phyloP scores from a whole-genome alignment of 2,888 invertebrate species.

The Campoletis raptor region DNA sequence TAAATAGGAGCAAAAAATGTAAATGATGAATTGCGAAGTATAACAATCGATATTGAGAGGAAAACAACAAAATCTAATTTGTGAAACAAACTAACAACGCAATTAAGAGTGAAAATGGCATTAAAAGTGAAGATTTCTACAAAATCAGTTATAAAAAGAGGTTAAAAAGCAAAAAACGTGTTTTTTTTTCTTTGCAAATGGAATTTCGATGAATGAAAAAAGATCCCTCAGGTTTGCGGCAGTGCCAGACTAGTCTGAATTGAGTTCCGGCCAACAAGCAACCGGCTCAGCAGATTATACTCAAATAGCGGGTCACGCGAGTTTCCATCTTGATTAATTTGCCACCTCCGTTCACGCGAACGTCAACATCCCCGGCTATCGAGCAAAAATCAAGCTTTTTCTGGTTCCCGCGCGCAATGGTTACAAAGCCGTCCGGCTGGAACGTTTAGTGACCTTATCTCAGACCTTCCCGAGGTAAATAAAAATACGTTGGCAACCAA shows the following conservation, averaged over 20 bases:
- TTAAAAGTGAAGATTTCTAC: background rate
- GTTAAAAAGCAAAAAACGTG: constrained; percentile 19
- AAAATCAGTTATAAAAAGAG: background rate
- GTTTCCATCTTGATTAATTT: constrained; percentile 89
- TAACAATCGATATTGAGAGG: constrained; percentile 25
- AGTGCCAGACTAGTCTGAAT: constrained; percentile 94
- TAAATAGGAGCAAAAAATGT: constrained; percentile 1
- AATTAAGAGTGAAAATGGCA: constrained; percentile 2
- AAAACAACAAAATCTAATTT: constrained; percentile 68
- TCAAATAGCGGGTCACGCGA: constrained; percentile 90
- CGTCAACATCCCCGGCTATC: constrained; percentile 86
- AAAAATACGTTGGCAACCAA: constrained; percentile 84
- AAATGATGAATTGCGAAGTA: background rate
- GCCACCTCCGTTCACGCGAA: constrained; percentile 83
- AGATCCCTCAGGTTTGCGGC: constrained; percentile 85
- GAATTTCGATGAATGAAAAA: constrained; percentile 17
- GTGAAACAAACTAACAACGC: constrained; percentile 73
- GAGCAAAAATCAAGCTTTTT: constrained; percentile 87
- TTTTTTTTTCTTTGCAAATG: background rate
- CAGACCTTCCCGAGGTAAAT: constrained; percentile 93
- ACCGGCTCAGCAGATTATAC: constrained; percentile 91
- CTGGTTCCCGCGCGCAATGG: constrained; percentile 91
- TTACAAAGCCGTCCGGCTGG: constrained; percentile 90
- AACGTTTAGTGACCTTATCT: constrained; percentile 89
- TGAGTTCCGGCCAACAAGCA: constrained; percentile 88